Evolutionary conservation across 2,797 vertebrate genomes (phyloP).

Genomic region (Sebastes matsubarae): DNA sequence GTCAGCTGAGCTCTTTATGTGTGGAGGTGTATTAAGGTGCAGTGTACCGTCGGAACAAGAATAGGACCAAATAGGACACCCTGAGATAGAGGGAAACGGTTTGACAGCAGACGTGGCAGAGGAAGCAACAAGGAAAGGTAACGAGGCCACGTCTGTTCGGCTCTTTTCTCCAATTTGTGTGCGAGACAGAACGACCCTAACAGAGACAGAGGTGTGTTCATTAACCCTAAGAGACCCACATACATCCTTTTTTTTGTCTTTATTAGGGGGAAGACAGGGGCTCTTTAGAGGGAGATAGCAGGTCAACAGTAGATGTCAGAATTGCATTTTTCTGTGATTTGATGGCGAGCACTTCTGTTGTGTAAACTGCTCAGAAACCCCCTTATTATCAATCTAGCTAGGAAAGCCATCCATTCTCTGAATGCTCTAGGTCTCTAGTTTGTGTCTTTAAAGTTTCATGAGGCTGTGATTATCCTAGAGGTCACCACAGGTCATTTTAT

Average conservation of each 20-base stretch:
- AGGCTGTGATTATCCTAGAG: too few species aligned
- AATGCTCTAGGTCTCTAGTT: too few species aligned
- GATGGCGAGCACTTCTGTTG: too few species aligned
- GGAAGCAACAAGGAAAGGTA: background rate
- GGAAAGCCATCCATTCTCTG: too few species aligned
- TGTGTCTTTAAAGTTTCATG: too few species aligned
- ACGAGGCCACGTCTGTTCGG: background rate
- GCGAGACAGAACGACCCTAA: background rate
- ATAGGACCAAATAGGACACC: background rate
- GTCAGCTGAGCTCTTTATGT: background rate
- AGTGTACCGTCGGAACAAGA: conserved; percentile 1
- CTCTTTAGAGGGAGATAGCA: too few species aligned
- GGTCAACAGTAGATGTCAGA: too few species aligned
- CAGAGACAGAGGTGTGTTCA: background rate
- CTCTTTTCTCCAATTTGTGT: background rate
- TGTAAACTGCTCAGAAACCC: too few species aligned
- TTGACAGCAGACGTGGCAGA: background rate
- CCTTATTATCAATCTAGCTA: too few species aligned
- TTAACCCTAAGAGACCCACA: background rate
- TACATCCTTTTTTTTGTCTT: background rate
- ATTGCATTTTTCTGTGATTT: too few species aligned
- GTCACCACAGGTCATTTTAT: too few species aligned
- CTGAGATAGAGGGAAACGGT: background rate
- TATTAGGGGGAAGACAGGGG: background rate
- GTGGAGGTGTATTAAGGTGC: background rate